Conservation (phyloP, 2,888 invertebrate genomes). For the Aphidoletes aphidimyza region DNA sequence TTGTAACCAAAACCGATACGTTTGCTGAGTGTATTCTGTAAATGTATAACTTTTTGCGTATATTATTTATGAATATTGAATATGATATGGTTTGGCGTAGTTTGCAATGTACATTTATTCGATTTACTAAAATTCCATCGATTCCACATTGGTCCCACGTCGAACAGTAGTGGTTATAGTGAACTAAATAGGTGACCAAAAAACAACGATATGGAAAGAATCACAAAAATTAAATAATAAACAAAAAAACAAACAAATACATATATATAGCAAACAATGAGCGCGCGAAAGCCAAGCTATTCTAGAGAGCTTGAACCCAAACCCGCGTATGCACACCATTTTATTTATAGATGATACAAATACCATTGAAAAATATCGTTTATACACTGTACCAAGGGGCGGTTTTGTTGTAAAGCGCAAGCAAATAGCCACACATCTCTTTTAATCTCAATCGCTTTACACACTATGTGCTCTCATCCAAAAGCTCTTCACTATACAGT, state of each 20-base stretch:
- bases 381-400: not conserved
- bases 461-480: too few relatives aligned
- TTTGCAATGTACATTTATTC: not conserved
- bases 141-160: too few relatives aligned
- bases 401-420: not conserved
- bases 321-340: not conserved
- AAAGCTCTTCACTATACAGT: too few relatives aligned
- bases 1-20: constrained; percentile 5
- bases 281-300: not conserved
- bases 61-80: constrained; percentile 26
- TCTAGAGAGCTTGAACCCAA: not conserved
- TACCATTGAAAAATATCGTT: constrained; percentile 21
- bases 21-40: not conserved
- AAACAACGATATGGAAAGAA: not conserved
- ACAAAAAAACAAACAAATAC: constrained; percentile 31
- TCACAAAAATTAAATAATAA: constrained; percentile 36
- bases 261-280: not conserved
- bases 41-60: constrained; percentile 12
- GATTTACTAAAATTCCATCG: not conserved
- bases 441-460: not conserved
- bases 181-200: not conserved
- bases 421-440: not conserved
- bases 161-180: not conserved
- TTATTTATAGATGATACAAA: not conserved
- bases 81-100: not conserved